Evolutionary conservation across 1,140 invertebrate genomes (phyloP), one percentile per base, ranked within the genome.

Genomic region (Pararge aegeria): DNA sequence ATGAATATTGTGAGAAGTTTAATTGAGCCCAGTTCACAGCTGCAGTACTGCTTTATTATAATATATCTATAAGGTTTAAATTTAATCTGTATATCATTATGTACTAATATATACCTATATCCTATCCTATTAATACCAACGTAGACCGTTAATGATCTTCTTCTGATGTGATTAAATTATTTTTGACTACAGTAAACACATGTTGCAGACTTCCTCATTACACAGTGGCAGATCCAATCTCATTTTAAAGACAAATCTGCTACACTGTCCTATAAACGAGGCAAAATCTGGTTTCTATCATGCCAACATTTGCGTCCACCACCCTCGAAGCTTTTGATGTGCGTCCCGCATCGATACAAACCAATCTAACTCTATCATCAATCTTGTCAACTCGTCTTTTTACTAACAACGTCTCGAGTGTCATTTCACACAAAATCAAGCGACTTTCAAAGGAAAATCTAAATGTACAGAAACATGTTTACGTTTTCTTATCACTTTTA

Each of bases 341-440:
- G 60, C 54, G 64, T 63, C 64, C 49, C 38, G 42, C 37, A 34
- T 38, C 46, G 30, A 46, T 27, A 19, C 44, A 40, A 44, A 27
- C 48, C 48, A 55, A 61, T 55, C 52, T 40, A 48, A 20, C 27
- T 34, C 12, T 37, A 66, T 55, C 64, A 80, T 84, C 74, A 80
- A 80, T 83, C 82, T 83, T 83, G 76, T 83, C 78, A 68, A 75
- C 65, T 60, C 64, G 62, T 68, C 65, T 66, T 74, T 66, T 73
- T 75, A 64, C 62, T 67, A 46, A 16, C 38, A 66, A 70, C 64
- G 64, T 70, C 55, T 65, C 66, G 44, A 60, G 57, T 80, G 66
- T 70, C 73, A 63, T 40, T 50, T 50, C 46, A 50, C 54, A 61
- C 34, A 24, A 24, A 53, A 53, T 53, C 51, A 60, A 38, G 52